phyloP scores from a whole-genome alignment of 2,113 vertebrate genomes.

The Capricornis sumatraensis region DNA sequence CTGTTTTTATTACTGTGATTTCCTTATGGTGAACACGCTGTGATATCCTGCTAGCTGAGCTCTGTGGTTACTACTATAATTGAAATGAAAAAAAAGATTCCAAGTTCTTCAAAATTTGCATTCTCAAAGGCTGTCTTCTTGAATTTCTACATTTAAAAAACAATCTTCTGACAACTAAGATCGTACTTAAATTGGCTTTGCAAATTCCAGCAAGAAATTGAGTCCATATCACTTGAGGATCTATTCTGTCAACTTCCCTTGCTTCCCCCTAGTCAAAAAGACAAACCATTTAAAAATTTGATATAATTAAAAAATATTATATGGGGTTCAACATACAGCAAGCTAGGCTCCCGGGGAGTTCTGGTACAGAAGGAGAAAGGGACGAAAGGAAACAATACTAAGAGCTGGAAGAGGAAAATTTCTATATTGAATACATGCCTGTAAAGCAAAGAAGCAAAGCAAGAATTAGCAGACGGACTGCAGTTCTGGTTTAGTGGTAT shows the following conservation, averaged over 20 bases:
- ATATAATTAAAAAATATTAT: neutral
- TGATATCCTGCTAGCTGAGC: neutral
- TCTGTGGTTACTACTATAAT: slow-evolving; percentile 8
- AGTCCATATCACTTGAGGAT: slow-evolving; percentile 16
- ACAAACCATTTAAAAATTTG: slow-evolving; percentile 23
- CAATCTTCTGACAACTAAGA: slow-evolving; percentile 54
- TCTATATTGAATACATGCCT: neutral
- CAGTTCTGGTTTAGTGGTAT: neutral
- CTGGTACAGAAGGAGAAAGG: neutral
- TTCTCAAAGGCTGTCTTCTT: slow-evolving; percentile 57
- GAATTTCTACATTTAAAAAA: slow-evolving; percentile 55
- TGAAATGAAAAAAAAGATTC: slow-evolving; percentile 50
- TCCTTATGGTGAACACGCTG: neutral
- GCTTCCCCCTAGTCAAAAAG: slow-evolving; percentile 66
- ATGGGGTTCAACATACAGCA: neutral
- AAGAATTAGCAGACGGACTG: neutral
- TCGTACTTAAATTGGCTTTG: slow-evolving; percentile 60
- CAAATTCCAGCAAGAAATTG: slow-evolving; percentile 68
- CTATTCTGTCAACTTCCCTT: slow-evolving; percentile 47
- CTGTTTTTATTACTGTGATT: slow-evolving; percentile 50
- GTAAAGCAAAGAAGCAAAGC: neutral
- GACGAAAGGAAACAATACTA: neutral
- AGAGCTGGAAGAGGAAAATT: neutral
- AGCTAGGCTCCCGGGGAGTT: neutral
- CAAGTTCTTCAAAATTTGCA: slow-evolving; percentile 51